Conservation (phyloP, 2,888 invertebrate genomes). For the Drosophila setosimentum region DNA sequence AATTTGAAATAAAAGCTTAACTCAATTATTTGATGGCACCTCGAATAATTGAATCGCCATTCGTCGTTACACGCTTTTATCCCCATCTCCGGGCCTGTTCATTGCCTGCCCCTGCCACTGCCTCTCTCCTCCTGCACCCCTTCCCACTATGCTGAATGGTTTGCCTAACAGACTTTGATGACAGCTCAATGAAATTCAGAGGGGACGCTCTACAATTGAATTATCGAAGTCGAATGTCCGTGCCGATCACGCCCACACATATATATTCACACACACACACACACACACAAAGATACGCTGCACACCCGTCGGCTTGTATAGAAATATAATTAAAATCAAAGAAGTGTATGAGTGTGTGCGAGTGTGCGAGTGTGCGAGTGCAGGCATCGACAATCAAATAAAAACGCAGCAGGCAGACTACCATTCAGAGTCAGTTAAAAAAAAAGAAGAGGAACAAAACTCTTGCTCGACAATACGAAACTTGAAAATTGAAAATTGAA, state of each 20-base stretch:
- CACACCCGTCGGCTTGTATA: constrained; percentile 14
- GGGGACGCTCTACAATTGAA: constrained; percentile 58
- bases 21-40: constrained; percentile 70
- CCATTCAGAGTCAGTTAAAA: constrained; percentile 5
- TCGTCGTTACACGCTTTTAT: constrained; percentile 11
- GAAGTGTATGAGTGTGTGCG: constrained; percentile 22
- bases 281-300: neutral
- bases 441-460: constrained; percentile 25
- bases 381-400: constrained; percentile 27
- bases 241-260: neutral
- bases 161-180: constrained; percentile 36
- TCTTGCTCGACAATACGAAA: constrained; percentile 28
- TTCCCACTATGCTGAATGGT: neutral
- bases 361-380: neutral
- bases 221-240: constrained; percentile 68
- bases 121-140: neutral
- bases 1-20: constrained; percentile 49
- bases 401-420: constrained; percentile 18
- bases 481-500: constrained; percentile 39
- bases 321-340: constrained; percentile 70
- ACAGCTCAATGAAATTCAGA: constrained; percentile 31
- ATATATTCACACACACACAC: neutral
- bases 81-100: neutral
- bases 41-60: constrained; percentile 71
- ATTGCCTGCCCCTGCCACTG: neutral